A percentile compares a stretch with the other conserved stretches of the same genome.
phyloP scores from a whole-genome alignment of 2,113 vertebrate species.

The Bubo bubo region DNA sequence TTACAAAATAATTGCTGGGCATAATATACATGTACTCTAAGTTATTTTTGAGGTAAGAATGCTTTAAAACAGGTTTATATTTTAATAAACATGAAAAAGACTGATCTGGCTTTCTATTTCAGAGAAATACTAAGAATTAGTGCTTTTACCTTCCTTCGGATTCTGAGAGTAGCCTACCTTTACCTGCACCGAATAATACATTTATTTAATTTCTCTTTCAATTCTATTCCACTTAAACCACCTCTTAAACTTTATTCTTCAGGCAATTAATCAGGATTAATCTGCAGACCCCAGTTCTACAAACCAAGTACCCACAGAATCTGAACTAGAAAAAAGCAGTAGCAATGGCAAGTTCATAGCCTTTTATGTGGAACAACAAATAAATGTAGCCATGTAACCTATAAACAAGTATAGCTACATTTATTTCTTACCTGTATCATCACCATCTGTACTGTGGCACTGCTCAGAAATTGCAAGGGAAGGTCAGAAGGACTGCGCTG shows the following conservation, averaged over 20 bases:
- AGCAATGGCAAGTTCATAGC: neutral
- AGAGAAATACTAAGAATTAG: neutral
- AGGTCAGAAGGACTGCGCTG: neutral
- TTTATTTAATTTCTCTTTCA: neutral
- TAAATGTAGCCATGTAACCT: neutral
- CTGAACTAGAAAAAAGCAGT: neutral
- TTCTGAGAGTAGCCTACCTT: neutral
- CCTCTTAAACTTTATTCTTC: neutral
- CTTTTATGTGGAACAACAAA: neutral
- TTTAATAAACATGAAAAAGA: neutral
- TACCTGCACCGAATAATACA: rapidly evolving
- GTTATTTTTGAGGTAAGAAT: neutral
- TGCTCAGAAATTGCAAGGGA: neutral
- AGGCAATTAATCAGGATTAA: neutral
- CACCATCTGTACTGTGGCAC: neutral
- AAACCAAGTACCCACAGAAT: neutral
- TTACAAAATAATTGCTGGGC: neutral
- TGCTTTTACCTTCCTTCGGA: neutral
- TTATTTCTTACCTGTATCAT: neutral
- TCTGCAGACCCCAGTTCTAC: neutral
- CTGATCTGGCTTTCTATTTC: neutral
- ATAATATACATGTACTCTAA: neutral
- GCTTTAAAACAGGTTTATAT: neutral
- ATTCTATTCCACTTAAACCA: neutral
- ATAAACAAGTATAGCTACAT: neutral